These are phyloP conservation scores for Drosophila sechellia DNA, from an alignment of 1,140 invertebrate genomes.

Conservation along the genomic window DNA sequence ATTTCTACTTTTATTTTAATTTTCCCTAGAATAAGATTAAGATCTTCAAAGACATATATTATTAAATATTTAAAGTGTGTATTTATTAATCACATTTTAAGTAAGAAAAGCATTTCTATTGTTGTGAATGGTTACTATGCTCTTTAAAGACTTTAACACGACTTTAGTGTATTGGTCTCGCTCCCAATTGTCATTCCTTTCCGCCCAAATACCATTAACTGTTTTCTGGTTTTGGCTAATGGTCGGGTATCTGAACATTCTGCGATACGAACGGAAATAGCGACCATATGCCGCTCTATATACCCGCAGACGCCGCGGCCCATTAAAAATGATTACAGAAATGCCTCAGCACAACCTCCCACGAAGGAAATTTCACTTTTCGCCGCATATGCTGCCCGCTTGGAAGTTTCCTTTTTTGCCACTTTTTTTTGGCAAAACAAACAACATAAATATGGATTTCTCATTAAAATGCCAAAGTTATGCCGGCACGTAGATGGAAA, in stretches of 20 bases:
- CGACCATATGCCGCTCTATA: conserved; percentile 37
- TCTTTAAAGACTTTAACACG: too few species aligned
- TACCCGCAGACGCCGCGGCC: conserved; percentile 41
- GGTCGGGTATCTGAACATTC: conserved; percentile 5
- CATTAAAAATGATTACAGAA: conserved; percentile 80
- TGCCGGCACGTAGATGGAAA: conserved; percentile 51
- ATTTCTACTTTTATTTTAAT: too few species aligned
- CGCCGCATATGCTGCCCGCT: conserved; percentile 67
- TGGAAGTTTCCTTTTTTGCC: conserved; percentile 18
- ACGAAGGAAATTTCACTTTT: conserved; percentile 77
- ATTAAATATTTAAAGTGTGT: too few species aligned
- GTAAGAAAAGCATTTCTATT: too few species aligned
- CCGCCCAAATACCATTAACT: conserved; percentile 34
- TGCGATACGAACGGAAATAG: conserved; percentile 28
- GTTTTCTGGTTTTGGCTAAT: conserved; percentile 15
- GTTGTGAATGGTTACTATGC: too few species aligned
- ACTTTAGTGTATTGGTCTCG: too few species aligned
- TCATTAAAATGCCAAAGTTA: conserved; percentile 81
- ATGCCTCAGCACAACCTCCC: conserved; percentile 38
- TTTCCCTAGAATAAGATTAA: too few species aligned
- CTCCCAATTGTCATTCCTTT: background rate
- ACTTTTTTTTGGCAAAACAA: conserved; percentile 72
- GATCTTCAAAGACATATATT: too few species aligned
- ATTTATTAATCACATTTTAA: too few species aligned
- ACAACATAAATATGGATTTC: conserved; percentile 83